phyloP scores from a whole-genome alignment of 2,113 vertebrate species.

The Gopherus flavomarginatus region DNA sequence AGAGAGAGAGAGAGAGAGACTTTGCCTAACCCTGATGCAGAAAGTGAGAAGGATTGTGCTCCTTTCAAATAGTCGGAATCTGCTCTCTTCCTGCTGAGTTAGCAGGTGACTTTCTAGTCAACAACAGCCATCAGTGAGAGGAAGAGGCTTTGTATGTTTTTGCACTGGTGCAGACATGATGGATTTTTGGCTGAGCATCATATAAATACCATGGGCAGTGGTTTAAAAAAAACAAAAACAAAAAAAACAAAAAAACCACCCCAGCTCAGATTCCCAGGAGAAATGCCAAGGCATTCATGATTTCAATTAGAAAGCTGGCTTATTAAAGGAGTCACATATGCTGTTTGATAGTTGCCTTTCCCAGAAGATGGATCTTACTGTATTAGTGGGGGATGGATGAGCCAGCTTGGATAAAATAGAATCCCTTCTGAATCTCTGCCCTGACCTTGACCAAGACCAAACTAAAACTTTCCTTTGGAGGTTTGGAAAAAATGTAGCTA shows the following conservation, averaged over 20 bases:
- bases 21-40: background rate
- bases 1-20: background rate
- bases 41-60: background rate
- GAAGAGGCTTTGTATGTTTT: background rate
- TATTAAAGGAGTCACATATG: background rate
- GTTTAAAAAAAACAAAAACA: background rate
- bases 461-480: background rate
- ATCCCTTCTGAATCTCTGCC: slow-evolving; percentile 1
- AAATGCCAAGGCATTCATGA: background rate
- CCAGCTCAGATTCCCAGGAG: background rate
- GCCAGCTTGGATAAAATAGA: background rate
- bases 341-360: background rate
- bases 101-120: background rate
- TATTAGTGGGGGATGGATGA: background rate
- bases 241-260: background rate
- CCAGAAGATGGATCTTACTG: accelerated
- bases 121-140: background rate
- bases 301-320: background rate
- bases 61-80: background rate
- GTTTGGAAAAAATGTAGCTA: background rate
- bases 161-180: background rate
- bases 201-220: background rate
- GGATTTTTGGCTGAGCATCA: background rate
- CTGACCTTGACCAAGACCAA: background rate
- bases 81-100: background rate